Evolutionary conservation across 2,113 vertebrate species (phyloP).

Genomic region (Pandion haliaetus): DNA sequence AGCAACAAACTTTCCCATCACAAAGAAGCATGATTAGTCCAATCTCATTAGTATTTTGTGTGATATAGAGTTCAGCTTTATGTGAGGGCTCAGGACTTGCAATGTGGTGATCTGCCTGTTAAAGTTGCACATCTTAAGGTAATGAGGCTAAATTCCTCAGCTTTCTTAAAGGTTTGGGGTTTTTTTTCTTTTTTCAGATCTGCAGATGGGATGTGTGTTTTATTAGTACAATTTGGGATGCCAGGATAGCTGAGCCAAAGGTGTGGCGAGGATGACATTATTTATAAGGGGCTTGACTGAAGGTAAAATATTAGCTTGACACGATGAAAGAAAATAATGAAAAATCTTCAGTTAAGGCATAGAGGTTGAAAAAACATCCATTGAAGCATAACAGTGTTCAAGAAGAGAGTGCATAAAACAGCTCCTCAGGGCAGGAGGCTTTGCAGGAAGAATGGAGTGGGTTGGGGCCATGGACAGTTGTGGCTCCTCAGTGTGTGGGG

Average conservation of each 20-base stretch:
- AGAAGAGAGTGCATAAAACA: not conserved
- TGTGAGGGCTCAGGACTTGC: not conserved
- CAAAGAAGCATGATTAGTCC: not conserved
- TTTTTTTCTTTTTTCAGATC: not conserved
- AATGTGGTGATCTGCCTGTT: not conserved
- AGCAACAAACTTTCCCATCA: not conserved
- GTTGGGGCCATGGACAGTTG: not conserved
- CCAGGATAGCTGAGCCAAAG: not conserved
- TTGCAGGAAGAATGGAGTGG: not conserved
- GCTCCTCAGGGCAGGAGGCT: not conserved
- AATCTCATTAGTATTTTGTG: not conserved
- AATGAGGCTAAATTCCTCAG: not conserved
- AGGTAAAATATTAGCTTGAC: not conserved
- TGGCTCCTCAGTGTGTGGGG: not conserved
- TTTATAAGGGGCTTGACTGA: not conserved
- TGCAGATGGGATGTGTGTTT: not conserved
- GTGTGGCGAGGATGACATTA: not conserved
- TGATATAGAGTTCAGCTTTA: not conserved
- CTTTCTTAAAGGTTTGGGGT: not conserved
- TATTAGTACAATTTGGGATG: not conserved
- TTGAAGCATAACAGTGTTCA: not conserved
- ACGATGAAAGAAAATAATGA: not conserved
- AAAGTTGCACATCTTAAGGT: not conserved
- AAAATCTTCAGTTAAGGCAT: not conserved
- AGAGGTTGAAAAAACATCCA: not conserved